A percentile compares a stretch with the other conserved stretches of the same genome.
Evolutionary conservation across 2,797 vertebrate genomes (phyloP).

Genomic region (Adrianichthys oophorus): DNA sequence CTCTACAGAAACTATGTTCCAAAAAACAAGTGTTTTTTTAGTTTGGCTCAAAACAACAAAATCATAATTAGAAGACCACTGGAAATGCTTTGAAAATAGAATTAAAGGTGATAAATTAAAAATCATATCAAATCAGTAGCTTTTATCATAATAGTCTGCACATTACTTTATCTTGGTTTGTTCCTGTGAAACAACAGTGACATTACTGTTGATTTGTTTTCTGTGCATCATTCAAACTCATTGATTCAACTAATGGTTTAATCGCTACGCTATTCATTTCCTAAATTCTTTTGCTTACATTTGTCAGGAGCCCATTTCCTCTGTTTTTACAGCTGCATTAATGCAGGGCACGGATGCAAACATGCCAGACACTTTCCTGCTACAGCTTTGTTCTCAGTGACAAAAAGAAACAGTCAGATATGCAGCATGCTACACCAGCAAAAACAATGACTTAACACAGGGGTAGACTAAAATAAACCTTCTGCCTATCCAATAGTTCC

Average conservation of each 20-base stretch:
- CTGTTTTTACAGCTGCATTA: conserved; percentile 36
- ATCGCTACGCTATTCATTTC: conserved; percentile 16
- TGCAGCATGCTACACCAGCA: conserved; percentile 43
- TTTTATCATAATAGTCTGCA: too few relatives aligned
- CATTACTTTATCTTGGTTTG: too few relatives aligned
- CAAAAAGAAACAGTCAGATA: conserved; percentile 28
- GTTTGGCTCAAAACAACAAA: too few relatives aligned
- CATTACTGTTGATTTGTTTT: neutral
- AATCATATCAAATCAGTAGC: too few relatives aligned
- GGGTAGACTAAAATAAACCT: conserved; percentile 73
- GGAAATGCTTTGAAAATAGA: too few relatives aligned
- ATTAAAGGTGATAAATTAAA: too few relatives aligned
- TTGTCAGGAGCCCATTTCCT: conserved; percentile 2
- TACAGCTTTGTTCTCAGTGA: conserved; percentile 39
- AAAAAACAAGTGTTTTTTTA: too few relatives aligned
- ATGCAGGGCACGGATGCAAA: conserved; percentile 44
- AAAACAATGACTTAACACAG: conserved; percentile 77
- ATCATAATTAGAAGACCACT: too few relatives aligned
- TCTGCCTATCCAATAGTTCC: conserved; percentile 69
- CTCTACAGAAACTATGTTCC: too few relatives aligned
- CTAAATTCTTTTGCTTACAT: conserved; percentile 3
- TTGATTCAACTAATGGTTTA: conserved; percentile 15
- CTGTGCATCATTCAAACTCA: neutral
- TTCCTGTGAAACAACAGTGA: too few relatives aligned
- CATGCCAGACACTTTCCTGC: conserved; percentile 37